Evolutionary conservation across 2,113 vertebrate genomes (phyloP).

Genomic region (Camarhynchus parvulus): DNA sequence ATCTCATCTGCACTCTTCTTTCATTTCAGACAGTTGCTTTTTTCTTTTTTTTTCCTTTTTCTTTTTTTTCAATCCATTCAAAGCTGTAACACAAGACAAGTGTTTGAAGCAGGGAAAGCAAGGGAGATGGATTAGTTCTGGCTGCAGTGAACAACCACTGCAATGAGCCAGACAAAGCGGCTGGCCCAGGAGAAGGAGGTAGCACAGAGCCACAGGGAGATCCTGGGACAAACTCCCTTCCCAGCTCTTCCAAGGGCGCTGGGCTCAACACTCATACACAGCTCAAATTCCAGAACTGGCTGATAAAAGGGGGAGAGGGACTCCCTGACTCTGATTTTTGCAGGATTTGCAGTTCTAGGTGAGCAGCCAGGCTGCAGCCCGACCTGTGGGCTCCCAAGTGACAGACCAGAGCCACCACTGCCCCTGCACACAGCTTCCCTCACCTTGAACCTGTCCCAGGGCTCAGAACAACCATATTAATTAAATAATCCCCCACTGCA

Average conservation of each 20-base stretch:
- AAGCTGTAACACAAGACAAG: neutral
- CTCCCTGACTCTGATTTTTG: neutral
- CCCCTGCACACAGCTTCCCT: neutral
- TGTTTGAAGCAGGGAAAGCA: conserved; percentile 26
- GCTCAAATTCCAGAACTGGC: neutral
- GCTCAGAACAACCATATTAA: neutral
- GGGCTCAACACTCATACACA: neutral
- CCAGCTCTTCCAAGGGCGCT: neutral
- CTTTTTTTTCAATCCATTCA: neutral
- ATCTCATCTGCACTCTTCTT: conserved; percentile 27
- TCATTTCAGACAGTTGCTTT: conserved; percentile 19
- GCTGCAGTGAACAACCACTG: neutral
- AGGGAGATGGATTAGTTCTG: conserved; percentile 14
- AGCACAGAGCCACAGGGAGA: neutral
- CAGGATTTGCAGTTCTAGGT: neutral
- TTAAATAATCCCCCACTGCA: neutral
- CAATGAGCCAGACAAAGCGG: neutral
- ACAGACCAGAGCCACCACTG: neutral
- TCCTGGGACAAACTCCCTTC: neutral
- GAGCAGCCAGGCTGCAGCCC: neutral
- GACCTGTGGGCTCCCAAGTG: fast-evolving
- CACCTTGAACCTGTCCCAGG: neutral
- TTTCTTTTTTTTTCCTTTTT: neutral
- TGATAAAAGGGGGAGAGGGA: neutral
- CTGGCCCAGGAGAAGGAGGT: neutral